Percentiles rank a stretch among this genome's conserved stretches.
Conservation (phyloP, 64 coral and sea anemone genomes). For the Anthopleura sola region DNA sequence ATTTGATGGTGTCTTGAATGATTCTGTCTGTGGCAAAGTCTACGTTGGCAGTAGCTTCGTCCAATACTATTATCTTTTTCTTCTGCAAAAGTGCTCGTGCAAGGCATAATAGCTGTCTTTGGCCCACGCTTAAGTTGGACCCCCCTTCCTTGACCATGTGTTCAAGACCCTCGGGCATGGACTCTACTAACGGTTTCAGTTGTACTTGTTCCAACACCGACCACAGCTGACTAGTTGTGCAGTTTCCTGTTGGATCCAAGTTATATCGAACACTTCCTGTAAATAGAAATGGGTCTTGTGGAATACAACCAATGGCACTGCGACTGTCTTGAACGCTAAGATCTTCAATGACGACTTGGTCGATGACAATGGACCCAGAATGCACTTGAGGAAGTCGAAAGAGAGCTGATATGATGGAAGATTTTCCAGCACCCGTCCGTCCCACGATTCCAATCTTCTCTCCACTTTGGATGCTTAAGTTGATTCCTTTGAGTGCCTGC, state of each 20-base stretch:
- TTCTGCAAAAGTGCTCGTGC: slow-evolving; percentile 9
- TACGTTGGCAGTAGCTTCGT: slow-evolving; percentile 18
- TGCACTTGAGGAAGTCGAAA: slow-evolving; percentile 14
- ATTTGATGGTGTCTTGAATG: slow-evolving; percentile 22
- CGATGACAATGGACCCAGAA: slow-evolving; percentile 6
- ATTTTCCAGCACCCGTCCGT: slow-evolving; percentile 22
- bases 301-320: background rate
- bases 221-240: background rate
- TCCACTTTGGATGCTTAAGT: background rate
- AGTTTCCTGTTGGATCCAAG: slow-evolving; percentile 1
- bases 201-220: slow-evolving; percentile 20
- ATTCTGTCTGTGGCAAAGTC: slow-evolving; percentile 3
- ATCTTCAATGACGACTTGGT: background rate
- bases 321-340: slow-evolving; percentile 15
- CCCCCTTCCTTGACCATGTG: background rate
- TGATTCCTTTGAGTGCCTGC: background rate
- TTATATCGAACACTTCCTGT: background rate
- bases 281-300: slow-evolving; percentile 19
- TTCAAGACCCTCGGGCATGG: background rate
- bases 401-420: background rate
- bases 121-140: slow-evolving; percentile 14
- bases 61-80: slow-evolving; percentile 15
- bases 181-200: background rate
- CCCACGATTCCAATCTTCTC: slow-evolving; percentile 30
- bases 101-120: slow-evolving; percentile 18